These are phyloP conservation scores for Popillia japonica DNA, from an alignment of 1,140 invertebrate genomes.

Conservation along the genomic window DNA sequence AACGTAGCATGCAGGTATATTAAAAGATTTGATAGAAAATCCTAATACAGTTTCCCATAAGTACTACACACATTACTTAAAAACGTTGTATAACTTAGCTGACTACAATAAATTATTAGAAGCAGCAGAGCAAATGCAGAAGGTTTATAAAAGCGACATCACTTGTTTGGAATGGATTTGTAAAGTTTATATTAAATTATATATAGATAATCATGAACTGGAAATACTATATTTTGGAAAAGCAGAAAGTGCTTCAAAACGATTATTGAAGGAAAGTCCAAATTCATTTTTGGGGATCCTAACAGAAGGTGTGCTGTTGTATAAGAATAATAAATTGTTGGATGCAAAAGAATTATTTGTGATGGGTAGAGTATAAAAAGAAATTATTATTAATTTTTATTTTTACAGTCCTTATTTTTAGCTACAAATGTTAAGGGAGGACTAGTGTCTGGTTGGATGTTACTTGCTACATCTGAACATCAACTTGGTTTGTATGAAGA, in stretches of 20 bases:
- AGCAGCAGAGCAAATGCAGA: conserved; percentile 64
- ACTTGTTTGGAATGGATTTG: conserved; percentile 71
- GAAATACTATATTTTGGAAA: conserved; percentile 58
- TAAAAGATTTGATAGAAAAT: conserved; percentile 43
- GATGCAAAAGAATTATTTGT: conserved; percentile 65
- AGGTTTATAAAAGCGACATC: conserved; percentile 61
- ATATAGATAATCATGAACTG: conserved; percentile 57
- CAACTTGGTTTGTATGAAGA: conserved; percentile 68
- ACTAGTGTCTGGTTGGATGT: conserved; percentile 61
- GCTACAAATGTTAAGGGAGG: conserved; percentile 50
- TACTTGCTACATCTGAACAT: conserved; percentile 64
- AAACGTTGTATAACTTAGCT: conserved; percentile 63
- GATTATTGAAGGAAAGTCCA: conserved; percentile 62
- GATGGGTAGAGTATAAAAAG: conserved; percentile 48
- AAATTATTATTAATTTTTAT: conserved; percentile 7
- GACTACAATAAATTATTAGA: conserved; percentile 61
- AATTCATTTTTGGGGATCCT: conserved; percentile 68
- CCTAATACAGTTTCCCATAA: conserved; percentile 48
- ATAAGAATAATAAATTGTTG: conserved; percentile 63
- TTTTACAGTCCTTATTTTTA: conserved; percentile 16
- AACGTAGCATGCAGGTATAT: conserved; percentile 46
- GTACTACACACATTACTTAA: conserved; percentile 67
- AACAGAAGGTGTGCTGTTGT: conserved; percentile 68
- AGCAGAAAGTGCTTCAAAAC: conserved; percentile 59
- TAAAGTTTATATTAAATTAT: conserved; percentile 65